Percentiles rank a stretch among this genome's conserved stretches.
Evolutionary conservation across 2,888 invertebrate species (phyloP).

Genomic region (Phoronis australis): DNA sequence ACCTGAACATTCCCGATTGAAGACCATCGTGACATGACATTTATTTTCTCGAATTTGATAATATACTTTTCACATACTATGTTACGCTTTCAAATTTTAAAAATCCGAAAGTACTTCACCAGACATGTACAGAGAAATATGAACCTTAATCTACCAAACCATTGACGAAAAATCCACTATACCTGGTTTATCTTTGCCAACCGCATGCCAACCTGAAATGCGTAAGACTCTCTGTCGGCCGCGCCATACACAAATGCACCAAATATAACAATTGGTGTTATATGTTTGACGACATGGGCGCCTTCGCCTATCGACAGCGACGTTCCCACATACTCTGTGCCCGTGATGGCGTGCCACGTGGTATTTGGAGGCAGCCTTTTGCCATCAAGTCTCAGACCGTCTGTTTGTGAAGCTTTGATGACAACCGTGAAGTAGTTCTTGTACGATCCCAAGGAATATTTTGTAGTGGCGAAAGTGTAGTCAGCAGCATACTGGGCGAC

Average conservation of each 20-base stretch:
- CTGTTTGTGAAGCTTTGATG: not conserved
- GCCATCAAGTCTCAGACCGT: not conserved
- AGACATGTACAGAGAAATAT: too few species aligned
- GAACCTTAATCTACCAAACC: too few species aligned
- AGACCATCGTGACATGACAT: too few species aligned
- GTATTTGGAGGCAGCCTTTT: not conserved
- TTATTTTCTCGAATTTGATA: too few species aligned
- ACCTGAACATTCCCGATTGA: too few species aligned
- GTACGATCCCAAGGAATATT: constrained; percentile 1
- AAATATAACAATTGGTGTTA: constrained; percentile 9
- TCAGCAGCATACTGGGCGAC: constrained; percentile 22
- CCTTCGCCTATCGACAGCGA: constrained; percentile 3
- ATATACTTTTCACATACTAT: too few species aligned
- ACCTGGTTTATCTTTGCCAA: constrained; percentile 2
- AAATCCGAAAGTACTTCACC: too few species aligned
- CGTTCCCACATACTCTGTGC: not conserved
- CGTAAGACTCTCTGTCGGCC: constrained; percentile 17
- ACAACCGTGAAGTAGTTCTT: not conserved
- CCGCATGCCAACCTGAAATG: constrained; percentile 11
- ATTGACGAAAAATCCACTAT: too few species aligned
- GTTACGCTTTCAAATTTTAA: too few species aligned
- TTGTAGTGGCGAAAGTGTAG: constrained; percentile 4
- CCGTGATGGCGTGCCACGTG: not conserved
- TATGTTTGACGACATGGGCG: constrained; percentile 7
- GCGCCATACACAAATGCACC: constrained; percentile 16